Conservation (phyloP, 1,140 invertebrate genomes). For the Scaptomyza montana region DNA sequence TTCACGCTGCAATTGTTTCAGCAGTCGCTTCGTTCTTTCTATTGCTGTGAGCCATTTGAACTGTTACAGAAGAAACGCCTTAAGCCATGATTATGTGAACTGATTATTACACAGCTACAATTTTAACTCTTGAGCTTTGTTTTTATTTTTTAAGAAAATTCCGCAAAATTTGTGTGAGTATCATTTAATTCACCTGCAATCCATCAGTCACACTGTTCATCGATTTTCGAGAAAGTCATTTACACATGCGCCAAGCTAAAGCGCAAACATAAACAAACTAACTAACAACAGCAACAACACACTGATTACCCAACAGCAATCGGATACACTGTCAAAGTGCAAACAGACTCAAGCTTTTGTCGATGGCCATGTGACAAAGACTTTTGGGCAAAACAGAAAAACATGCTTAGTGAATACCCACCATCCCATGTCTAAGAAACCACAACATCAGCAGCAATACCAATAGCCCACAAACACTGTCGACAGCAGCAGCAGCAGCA, state of each 20-base stretch:
- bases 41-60: conserved; percentile 31
- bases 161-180: conserved; percentile 7
- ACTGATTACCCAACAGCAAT: conserved; percentile 59
- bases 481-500: background rate
- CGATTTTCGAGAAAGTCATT: conserved; percentile 70
- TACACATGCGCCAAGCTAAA: conserved; percentile 43
- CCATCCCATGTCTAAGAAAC: conserved; percentile 2
- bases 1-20: conserved; percentile 56
- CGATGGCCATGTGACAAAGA: conserved; percentile 60
- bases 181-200: conserved; percentile 39
- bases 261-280: conserved; percentile 42
- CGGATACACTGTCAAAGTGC: conserved; percentile 17
- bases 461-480: conserved; percentile 11
- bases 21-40: conserved; percentile 20
- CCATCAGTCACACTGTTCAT: conserved; percentile 12
- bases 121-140: background rate
- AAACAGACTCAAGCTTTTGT: background rate
- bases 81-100: conserved; percentile 18
- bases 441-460: conserved; percentile 11
- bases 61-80: conserved; percentile 37
- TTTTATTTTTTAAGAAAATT: background rate
- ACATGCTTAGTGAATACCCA: conserved; percentile 16
- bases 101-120: conserved; percentile 14
- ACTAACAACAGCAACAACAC: conserved; percentile 21
- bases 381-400: conserved; percentile 13